Evolutionary conservation across 2,113 vertebrate species (phyloP).

Genomic region (Rutilus rutilus): DNA sequence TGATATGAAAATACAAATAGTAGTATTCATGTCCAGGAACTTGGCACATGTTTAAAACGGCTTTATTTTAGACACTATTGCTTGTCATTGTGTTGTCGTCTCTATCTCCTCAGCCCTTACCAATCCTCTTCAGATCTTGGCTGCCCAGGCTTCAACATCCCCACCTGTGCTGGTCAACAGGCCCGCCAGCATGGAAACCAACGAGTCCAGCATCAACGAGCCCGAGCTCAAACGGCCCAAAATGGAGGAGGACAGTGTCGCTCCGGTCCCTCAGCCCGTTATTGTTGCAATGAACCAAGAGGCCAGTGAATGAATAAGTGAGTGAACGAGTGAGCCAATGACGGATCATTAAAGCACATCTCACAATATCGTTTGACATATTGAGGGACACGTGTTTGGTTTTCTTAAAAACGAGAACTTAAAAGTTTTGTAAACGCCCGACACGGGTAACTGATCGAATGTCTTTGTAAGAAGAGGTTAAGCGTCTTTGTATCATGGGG

Average conservation of each 20-base stretch:
- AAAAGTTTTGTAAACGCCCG: slow-evolving; percentile 35
- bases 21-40: no score
- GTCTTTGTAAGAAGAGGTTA: slow-evolving; percentile 30
- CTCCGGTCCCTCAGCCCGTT: slow-evolving; percentile 77
- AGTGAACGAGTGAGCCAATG: slow-evolving; percentile 23
- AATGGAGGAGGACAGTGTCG: slow-evolving; percentile 79
- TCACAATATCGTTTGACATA: slow-evolving; percentile 49
- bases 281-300: slow-evolving; percentile 80
- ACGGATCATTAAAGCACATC: slow-evolving; percentile 46
- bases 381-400: slow-evolving; percentile 43
- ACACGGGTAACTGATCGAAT: slow-evolving; percentile 44
- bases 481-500: slow-evolving; percentile 24
- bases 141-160: slow-evolving; percentile 93
- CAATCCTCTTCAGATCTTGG: slow-evolving; percentile 93
- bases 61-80: neutral
- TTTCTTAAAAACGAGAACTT: slow-evolving; percentile 45
- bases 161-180: slow-evolving; percentile 87
- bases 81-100: neutral
- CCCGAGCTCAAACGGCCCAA: slow-evolving; percentile 87
- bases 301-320: slow-evolving; percentile 56
- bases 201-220: slow-evolving; percentile 73
- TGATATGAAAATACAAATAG: no score
- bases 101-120: slow-evolving; percentile 79
- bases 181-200: slow-evolving; percentile 72
- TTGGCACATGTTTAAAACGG: no score